phyloP scores from a whole-genome alignment of 2,113 vertebrate species.

The Irena cyanogastra region DNA sequence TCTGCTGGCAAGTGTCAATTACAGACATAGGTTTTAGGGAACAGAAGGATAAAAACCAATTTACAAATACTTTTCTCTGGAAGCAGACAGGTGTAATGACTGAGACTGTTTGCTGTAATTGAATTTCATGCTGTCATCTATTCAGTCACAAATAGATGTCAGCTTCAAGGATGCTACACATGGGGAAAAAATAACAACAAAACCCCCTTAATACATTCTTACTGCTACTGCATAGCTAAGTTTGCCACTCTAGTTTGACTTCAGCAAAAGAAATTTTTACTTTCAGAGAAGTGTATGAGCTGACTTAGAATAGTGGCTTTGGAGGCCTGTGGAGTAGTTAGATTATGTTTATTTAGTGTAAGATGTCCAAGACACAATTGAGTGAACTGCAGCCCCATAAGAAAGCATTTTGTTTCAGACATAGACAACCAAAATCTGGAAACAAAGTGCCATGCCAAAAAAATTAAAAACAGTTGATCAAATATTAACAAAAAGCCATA shows the following conservation, averaged over 20 bases:
- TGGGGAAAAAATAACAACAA: not conserved
- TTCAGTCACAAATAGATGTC: conserved; percentile 74
- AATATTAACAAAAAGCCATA: conserved; percentile 33
- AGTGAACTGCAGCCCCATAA: conserved; percentile 1
- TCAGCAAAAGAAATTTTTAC: not conserved
- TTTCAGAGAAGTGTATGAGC: not conserved
- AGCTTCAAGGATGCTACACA: conserved; percentile 68
- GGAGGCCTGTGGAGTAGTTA: not conserved
- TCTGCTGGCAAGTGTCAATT: conserved; percentile 81
- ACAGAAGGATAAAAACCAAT: conserved; percentile 74
- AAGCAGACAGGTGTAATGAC: conserved; percentile 78
- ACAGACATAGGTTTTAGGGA: conserved; percentile 71
- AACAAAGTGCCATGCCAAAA: not conserved
- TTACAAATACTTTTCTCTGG: conserved; percentile 78
- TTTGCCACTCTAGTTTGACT: not conserved
- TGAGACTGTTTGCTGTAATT: conserved; percentile 75
- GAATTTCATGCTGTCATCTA: conserved; percentile 80
- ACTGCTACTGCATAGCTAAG: conserved; percentile 11
- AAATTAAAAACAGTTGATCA: not conserved
- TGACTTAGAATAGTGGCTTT: not conserved
- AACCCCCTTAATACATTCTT: conserved; percentile 9
- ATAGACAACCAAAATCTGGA: not conserved
- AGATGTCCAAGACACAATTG: not conserved
- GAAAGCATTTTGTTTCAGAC: conserved; percentile 1
- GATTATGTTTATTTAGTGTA: not conserved